Conservation (phyloP, 2,113 vertebrate genomes). For the Mellivora capensis region DNA sequence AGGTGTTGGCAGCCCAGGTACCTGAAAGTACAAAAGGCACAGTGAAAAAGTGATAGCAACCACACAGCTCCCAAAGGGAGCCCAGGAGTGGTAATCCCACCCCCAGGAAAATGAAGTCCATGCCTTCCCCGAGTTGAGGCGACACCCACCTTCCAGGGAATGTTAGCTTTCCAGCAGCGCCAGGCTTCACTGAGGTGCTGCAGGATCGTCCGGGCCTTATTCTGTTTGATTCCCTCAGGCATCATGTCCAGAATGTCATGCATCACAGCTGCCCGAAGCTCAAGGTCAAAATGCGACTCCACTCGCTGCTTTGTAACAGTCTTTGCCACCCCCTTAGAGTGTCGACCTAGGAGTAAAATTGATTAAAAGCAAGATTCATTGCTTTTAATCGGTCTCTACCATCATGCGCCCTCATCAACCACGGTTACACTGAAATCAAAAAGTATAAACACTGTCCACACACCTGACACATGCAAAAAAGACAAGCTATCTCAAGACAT, state of each 20-base stretch:
- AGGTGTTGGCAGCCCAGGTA: slow-evolving; percentile 97
- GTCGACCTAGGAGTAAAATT: slow-evolving; percentile 86
- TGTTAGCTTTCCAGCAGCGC: slow-evolving; percentile 99
- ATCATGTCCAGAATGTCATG: slow-evolving; percentile 99
- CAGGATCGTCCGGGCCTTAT: slow-evolving; percentile 98
- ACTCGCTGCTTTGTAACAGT: slow-evolving; percentile 99
- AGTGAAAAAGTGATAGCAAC: neutral
- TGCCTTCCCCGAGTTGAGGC: neutral
- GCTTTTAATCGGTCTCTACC: neutral
- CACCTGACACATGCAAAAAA: neutral
- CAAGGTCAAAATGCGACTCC: slow-evolving; percentile 99
- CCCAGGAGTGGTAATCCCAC: neutral
- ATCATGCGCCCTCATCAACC: neutral
- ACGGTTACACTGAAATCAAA: neutral
- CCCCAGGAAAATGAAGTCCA: neutral
- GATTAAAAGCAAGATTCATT: neutral
- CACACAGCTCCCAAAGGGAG: accelerated
- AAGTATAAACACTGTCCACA: neutral
- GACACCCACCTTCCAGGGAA: slow-evolving; percentile 94
- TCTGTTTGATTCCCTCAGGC: slow-evolving; percentile 99
- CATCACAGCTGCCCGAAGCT: slow-evolving; percentile 98
- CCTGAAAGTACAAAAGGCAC: slow-evolving; percentile 78
- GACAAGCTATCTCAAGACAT: neutral
- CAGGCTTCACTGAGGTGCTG: slow-evolving; percentile 99
- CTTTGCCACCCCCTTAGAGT: slow-evolving; percentile 99